phyloP scores from a whole-genome alignment of 2,113 vertebrate genomes.

The Indicator maculatus region DNA sequence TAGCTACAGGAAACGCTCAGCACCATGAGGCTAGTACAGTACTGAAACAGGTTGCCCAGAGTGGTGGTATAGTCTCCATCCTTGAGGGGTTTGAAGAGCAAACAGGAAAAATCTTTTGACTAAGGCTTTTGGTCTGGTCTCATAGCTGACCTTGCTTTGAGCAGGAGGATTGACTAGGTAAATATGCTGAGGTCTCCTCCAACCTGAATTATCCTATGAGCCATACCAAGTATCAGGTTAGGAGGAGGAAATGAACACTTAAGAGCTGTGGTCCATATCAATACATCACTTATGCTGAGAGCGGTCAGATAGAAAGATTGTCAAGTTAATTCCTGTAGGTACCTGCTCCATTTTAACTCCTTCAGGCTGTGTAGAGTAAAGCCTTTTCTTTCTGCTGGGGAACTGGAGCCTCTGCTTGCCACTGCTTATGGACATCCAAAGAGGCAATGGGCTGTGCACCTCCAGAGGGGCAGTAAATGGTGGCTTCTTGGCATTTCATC shows the following conservation, averaged over 20 bases:
- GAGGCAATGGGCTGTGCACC: background rate
- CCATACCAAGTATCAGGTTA: no score
- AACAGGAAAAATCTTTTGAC: background rate
- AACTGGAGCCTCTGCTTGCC: background rate
- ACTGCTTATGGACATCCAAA: no score
- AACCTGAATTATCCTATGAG: background rate
- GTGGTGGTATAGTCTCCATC: background rate
- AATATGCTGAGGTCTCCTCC: background rate
- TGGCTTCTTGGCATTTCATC: background rate
- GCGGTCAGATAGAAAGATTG: background rate
- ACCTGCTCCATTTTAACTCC: background rate
- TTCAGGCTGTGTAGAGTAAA: background rate
- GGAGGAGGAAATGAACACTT: accelerated
- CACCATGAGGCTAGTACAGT: background rate
- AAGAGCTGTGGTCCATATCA: background rate
- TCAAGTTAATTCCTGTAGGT: background rate
- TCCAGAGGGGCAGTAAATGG: background rate
- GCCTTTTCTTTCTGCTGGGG: background rate
- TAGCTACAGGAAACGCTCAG: background rate
- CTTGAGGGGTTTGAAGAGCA: background rate
- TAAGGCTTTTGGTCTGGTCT: background rate
- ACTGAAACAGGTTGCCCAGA: background rate
- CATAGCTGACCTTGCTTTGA: background rate
- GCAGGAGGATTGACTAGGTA: background rate
- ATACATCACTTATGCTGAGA: background rate